Base-by-base conservation (phyloP, 92 coral and sea anemone genomes). In the Phymanthus crucifer region DNA sequence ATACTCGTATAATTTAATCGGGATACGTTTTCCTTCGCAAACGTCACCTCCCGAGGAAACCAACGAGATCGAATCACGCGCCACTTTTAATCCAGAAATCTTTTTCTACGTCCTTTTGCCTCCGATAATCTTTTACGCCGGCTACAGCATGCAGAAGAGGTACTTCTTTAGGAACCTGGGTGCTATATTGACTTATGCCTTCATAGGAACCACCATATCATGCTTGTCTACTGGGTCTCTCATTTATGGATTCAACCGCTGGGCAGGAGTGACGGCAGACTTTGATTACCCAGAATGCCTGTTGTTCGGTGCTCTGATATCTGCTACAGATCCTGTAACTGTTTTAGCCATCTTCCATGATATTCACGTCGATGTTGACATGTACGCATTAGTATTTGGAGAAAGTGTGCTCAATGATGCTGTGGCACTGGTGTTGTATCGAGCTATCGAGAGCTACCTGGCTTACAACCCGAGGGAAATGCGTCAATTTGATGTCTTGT, bases 241-340 rank as follows among this genome's bases (percentile, higher is more conserved):
- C 27, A 89, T 95, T 4, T 95, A 90, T 66, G 98, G 96, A 9
- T 95, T 93, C 79, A 95, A 91, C 73, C 61, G 75, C 19, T 93
- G 93, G 91, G 93, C 97, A 6, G 98, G 98, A 4, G 97, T 95
- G 0, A 90, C 98, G 16, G 75, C 81, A 9, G 90, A 87, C 69
- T 95, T 95, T 58, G 99, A 95, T 61, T 95, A 89, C 83, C 93
- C 99, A 5, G 99, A 95, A 75, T 95, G 99, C 31, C 76, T 95
- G 66, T 84, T 95, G 43, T 95, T 95, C 17, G 99, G 99, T 40
- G 97, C 99, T 1, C 50, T 95, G 79, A 95, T 95, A 36, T 93
- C 99, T 12, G 99, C 99, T 32, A 95, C 99, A 1, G 99, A 95
- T 45, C 99, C 99, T 7, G 97, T 95, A 8, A 95, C 99, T 14